Percentiles rank a stretch among this genome's conserved stretches.
These are phyloP conservation scores for Diploscapter pachys DNA, from an alignment of 1,140 invertebrate species.

Conservation along the genomic window DNA sequence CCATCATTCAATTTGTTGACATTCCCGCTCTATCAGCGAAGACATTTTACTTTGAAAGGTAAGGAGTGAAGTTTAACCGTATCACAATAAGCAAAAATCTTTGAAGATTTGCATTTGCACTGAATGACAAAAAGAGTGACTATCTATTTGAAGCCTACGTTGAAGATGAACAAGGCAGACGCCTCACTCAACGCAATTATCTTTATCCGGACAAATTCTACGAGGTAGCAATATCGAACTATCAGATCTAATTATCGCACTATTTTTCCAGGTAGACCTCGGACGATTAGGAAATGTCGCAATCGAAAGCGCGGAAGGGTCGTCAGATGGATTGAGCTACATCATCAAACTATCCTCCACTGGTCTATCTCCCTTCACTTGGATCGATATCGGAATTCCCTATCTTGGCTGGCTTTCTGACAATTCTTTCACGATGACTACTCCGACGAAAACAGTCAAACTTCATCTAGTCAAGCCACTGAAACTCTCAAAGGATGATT, in stretches of 20 bases:
- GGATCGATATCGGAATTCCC: neutral
- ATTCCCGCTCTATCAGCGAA: neutral
- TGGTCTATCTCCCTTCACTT: constrained; percentile 19
- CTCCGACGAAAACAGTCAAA: neutral
- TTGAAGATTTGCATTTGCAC: constrained; percentile 12
- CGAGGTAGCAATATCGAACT: neutral
- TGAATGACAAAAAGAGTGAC: constrained; percentile 12
- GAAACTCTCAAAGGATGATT: constrained; percentile 4
- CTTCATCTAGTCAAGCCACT: neutral
- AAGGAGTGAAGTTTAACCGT: neutral
- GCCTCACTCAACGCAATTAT: neutral
- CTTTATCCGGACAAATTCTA: neutral
- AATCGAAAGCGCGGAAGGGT: neutral
- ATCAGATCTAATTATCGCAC: neutral
- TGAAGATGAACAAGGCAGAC: neutral
- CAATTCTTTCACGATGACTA: constrained; percentile 42
- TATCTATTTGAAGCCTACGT: constrained; percentile 4
- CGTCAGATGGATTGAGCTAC: constrained; percentile 10
- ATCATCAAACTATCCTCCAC: neutral
- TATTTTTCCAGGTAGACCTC: constrained; percentile 16
- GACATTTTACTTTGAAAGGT: neutral
- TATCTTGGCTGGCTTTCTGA: constrained; percentile 23
- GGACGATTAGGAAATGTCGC: constrained; percentile 8
- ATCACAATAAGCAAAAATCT: constrained; percentile 3
- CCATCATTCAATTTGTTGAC: constrained; percentile 9